Base-by-base conservation (phyloP, 2,888 invertebrate genomes). In the Lithophane leautieri region DNA sequence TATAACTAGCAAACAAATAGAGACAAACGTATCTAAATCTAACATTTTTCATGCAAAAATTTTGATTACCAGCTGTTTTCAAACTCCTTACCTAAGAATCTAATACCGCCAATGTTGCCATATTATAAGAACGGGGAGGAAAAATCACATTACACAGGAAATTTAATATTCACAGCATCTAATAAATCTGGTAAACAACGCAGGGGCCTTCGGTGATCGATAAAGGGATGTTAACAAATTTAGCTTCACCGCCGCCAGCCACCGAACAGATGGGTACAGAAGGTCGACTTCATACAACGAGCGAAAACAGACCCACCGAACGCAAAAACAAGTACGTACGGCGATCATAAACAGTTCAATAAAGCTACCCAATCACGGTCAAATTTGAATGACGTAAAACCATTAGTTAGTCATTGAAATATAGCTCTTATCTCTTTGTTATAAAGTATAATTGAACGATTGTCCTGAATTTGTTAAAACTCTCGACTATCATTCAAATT, bases 161-260 rank as follows among this genome's bases (percentile, higher is more conserved):
- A 83, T 80, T 84, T 76, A 83, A 79, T 81, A 87, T 81, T 84
- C 78, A 69, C 72, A 47, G 76, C 73, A 25, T 70, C 60, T 79
- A 81, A 86, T 84, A 75, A 81, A 78, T 75, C 77, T 76, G 40
- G 73, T 78, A 85, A 82, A 86, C 76, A 85, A 71, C 54, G 62
- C 14, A n/a, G 62, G 72, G 60, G 85, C 75, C 66, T 69, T 25
- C 28, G 16, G 12, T 74, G 54, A 78, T 86, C 87, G 73, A 86
- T 82, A 70, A 68, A 72, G 42, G 47, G 70, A 80, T 82, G 70
- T 78, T 80, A 74, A 82, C 76, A 63, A 82, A 80, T 85, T 85
- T 76, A 79, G 63, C 71, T 78, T 54, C 34, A 40, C 42, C 44
- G 22, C 28, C 54, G 19, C 14, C 12, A 19, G 28, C 50, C 69